Percentiles rank a stretch among this genome's conserved stretches.
Evolutionary conservation across 2,113 vertebrate species (phyloP).

Genomic region (Turnix velox): DNA sequence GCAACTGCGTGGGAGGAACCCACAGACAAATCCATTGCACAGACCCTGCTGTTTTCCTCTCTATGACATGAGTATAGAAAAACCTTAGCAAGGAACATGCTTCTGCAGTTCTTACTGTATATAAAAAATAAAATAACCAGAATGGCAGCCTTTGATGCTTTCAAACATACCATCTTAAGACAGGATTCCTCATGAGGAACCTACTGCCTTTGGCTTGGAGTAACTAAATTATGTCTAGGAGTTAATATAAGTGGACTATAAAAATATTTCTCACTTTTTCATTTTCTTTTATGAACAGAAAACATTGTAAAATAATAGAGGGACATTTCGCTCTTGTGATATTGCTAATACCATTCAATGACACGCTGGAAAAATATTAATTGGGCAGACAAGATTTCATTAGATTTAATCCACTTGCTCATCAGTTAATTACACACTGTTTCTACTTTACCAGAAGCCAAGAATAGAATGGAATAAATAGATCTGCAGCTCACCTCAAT

Average conservation of each 20-base stretch:
- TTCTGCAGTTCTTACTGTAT: background rate
- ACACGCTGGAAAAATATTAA: background rate
- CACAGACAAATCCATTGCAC: background rate
- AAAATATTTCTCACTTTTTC: background rate
- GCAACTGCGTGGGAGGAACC: background rate
- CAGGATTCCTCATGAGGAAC: background rate
- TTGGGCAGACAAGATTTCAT: background rate
- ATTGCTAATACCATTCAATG: background rate
- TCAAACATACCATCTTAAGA: background rate
- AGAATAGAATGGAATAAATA: background rate
- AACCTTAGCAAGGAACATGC: background rate
- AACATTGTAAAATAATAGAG: background rate
- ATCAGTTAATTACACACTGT: background rate
- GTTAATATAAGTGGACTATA: background rate
- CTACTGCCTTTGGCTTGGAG: background rate
- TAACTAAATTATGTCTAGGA: background rate
- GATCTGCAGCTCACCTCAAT: slow-evolving; percentile 6
- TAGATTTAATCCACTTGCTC: background rate
- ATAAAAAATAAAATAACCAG: background rate
- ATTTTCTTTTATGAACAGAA: background rate
- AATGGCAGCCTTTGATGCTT: background rate
- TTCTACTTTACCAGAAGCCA: background rate
- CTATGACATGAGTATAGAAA: background rate
- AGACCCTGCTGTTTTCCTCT: background rate
- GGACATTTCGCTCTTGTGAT: background rate